Evolutionary conservation across 2,888 invertebrate genomes (phyloP), one percentile per base, ranked within the genome.

Genomic region (Cephus spinipes): DNA sequence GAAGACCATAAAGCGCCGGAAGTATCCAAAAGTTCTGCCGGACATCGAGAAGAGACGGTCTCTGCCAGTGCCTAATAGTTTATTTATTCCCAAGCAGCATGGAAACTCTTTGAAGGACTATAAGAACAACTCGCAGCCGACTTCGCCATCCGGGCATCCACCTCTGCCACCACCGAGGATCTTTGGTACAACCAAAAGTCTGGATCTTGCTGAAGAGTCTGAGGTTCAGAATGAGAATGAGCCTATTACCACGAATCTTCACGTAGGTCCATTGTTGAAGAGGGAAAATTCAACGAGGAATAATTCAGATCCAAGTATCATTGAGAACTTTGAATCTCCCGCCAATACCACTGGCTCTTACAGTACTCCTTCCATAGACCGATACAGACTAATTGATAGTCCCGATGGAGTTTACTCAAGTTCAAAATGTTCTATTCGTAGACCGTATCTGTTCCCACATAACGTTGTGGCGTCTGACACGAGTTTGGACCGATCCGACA

Each of bases 21-120:
- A 97, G 89, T 97, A 95, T 88, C 97, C 97, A 0, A 97, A 97
- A 93, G 97, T 97, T 1, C 89, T 97, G 55, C 97, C 97, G n/a
- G 96, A 96, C 90, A 94, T 95, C 84, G 90, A 91, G 80, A 91
- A 91, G 79, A 83, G 91, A 36, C 86, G 90, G 4, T 91, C 91
- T 0, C 82, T 91, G 4, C 91, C 91, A 4, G 89, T 86, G 0
- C 90, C 88, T 68, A 89, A 80, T 75, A 87, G 86, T 31, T 83
- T 89, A 15, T 85, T 85, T 40, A 74, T 84, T 1, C 82, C 89
- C 3, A 89, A 88, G 73, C 85, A 88, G 40, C 83, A 86, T 31
- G 87, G 80, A 15, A 85, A 84, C 68, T 84, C 87, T 31, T 79
- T 88, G 73, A 85, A 86, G 73, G 87, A 88, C 73, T 85, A 86